Base-by-base conservation (phyloP, 2,797 vertebrate species). In the Menidia menidia region DNA sequence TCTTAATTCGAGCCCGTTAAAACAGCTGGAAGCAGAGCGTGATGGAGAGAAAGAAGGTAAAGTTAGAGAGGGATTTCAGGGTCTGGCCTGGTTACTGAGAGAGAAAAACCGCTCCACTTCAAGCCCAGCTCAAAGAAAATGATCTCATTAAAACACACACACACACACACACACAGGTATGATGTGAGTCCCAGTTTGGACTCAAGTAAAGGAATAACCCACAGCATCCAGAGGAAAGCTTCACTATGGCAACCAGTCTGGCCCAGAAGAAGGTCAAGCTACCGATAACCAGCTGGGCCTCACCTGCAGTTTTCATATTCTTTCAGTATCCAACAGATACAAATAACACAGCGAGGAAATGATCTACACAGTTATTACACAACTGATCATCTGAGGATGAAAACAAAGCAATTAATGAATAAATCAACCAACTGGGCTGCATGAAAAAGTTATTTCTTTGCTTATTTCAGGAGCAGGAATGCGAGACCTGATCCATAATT, bases 251-350 rank as follows among this genome's bases (percentile, higher is more conserved):
- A 90, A 90, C 87, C 51, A 61, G 82, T 80, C 83, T 84, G 83
- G 80, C 87, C 81, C 87, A 84, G 84, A 94, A 94, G 93, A 77
- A 85, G 92, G 92, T 94, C 92, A 92, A 4, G 25, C 25, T 25
- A 1, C 25, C 1, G 25, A 25, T 25, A 25, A 25, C 25, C 25
- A 25, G 77, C 48, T 75, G 72, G 55, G 75, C 52, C 63, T 59
- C 71, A 59, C 12, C 1, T 14, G 52, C 64, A 39, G 35, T 53
- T 45, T 75, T 39, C 60, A 52, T 14, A 60, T 64, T 67, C 18
- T 33, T 35, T 31, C n/a, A 67, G 45, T 75, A 69, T 79, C 19
- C 64, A 60, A 69, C 4, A 2, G 6, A 30, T 44, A 53, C 45
- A 79, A 69, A 73, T 61, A 71, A 58, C 30, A 63, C 64, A 25